A percentile compares a stretch with the other conserved stretches of the same genome.
Conservation (phyloP, 2,888 invertebrate species). For the Stenodera caucasica region DNA sequence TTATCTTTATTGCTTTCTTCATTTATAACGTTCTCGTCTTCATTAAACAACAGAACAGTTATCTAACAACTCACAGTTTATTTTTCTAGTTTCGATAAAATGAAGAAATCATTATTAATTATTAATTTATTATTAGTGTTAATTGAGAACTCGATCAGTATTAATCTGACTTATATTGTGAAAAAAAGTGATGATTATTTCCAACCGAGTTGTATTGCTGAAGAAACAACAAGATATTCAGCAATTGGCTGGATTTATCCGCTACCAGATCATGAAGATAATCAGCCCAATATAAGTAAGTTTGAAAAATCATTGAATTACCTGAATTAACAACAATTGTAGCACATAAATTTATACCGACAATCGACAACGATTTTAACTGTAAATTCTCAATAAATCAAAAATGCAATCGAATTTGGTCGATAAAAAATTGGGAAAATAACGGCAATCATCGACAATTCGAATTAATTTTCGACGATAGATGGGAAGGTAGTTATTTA, state of each 20-base stretch:
- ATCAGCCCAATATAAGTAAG: slow-evolving; percentile 45
- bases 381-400: slow-evolving; percentile 46
- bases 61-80: neutral
- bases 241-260: slow-evolving; percentile 50
- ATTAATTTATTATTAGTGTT: slow-evolving; percentile 30
- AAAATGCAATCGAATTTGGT: slow-evolving; percentile 44
- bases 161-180: slow-evolving; percentile 47
- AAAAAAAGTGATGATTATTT: slow-evolving; percentile 35
- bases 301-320: slow-evolving; percentile 6
- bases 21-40: neutral
- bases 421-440: slow-evolving; percentile 45
- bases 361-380: slow-evolving; percentile 42
- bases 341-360: slow-evolving; percentile 47
- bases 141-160: slow-evolving; percentile 24
- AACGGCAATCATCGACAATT: slow-evolving; percentile 34
- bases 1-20: slow-evolving; percentile 20
- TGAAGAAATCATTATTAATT: slow-evolving; percentile 26
- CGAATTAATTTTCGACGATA: slow-evolving; percentile 43
- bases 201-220: slow-evolving; percentile 47
- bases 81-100: slow-evolving; percentile 12
- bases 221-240: slow-evolving; percentile 45
- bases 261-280: slow-evolving; percentile 36
- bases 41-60: neutral
- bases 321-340: no score
- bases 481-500: slow-evolving; percentile 53